Evolutionary conservation across 2,113 vertebrate genomes (phyloP).

Genomic region (Neolamprologus tretocephalus): DNA sequence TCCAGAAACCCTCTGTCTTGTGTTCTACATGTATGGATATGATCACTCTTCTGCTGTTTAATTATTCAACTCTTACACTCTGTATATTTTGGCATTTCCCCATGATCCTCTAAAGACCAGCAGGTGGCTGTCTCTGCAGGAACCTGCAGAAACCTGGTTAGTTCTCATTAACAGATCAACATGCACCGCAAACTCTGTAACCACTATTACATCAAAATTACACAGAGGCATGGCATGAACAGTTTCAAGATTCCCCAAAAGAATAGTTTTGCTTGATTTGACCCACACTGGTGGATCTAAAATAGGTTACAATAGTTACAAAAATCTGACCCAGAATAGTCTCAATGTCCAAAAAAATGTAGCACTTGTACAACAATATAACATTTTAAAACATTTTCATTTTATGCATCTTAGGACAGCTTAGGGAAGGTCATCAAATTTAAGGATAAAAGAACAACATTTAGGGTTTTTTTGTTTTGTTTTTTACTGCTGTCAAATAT

Average conservation of each 20-base stretch:
- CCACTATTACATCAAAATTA: not conserved
- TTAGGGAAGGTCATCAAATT: not conserved
- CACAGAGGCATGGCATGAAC: not conserved
- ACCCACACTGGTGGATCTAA: not conserved
- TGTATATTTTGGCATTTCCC: not conserved
- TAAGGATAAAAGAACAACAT: not conserved
- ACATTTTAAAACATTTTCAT: not conserved
- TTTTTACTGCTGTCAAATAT: not conserved
- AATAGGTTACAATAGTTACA: not conserved
- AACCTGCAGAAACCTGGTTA: not conserved
- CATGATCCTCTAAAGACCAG: not conserved
- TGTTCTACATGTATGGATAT: not conserved
- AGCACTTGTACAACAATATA: not conserved
- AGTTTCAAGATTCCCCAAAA: not conserved
- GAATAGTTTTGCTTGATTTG: not conserved
- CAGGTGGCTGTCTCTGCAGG: not conserved
- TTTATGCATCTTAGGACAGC: not conserved
- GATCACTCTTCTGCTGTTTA: not conserved
- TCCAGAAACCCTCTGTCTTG: not conserved
- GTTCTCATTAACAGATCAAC: not conserved
- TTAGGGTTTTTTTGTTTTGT: fast-evolving
- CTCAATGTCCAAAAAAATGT: not conserved
- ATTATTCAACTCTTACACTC: not conserved
- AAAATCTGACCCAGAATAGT: not conserved
- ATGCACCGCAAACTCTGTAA: not conserved